These are phyloP conservation scores for Lampris megalopsis DNA, from an alignment of 2,113 vertebrate species.

Conservation along the genomic window DNA sequence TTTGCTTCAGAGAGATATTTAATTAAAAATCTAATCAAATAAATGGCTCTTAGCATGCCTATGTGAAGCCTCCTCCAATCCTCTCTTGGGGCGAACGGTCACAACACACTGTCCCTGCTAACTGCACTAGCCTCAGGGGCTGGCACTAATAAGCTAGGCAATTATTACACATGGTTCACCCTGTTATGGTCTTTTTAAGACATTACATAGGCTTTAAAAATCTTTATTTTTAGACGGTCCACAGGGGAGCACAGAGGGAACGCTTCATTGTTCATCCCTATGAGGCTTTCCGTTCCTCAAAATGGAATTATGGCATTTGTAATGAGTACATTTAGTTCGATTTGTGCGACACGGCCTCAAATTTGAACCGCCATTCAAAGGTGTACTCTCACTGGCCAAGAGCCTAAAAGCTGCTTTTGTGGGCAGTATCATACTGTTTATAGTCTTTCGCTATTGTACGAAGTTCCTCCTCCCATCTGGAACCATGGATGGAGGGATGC, in stretches of 20 bases:
- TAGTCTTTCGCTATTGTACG: background rate
- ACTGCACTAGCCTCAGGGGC: conserved; percentile 62
- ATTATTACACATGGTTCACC: conserved; percentile 54
- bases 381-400: background rate
- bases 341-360: background rate
- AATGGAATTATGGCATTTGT: conserved; percentile 3
- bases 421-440: background rate
- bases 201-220: conserved; percentile 36
- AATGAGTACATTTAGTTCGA: conserved; percentile 20
- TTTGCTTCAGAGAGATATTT: conserved; percentile 72
- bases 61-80: conserved; percentile 68
- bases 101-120: conserved; percentile 71
- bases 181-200: conserved; percentile 49
- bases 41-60: conserved; percentile 71
- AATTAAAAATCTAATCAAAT: conserved; percentile 82
- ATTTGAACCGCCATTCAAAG: background rate
- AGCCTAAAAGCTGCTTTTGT: background rate
- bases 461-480: background rate
- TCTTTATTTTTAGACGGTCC: conserved; percentile 3
- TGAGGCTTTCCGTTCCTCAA: conserved; percentile 10
- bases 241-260: conserved; percentile 1
- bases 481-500: background rate
- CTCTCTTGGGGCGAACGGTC: conserved; percentile 64
- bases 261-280: conserved; percentile 4
- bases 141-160: conserved; percentile 60